Conservation (phyloP, 2,113 vertebrate genomes). For the Recurvirostra avosetta region DNA sequence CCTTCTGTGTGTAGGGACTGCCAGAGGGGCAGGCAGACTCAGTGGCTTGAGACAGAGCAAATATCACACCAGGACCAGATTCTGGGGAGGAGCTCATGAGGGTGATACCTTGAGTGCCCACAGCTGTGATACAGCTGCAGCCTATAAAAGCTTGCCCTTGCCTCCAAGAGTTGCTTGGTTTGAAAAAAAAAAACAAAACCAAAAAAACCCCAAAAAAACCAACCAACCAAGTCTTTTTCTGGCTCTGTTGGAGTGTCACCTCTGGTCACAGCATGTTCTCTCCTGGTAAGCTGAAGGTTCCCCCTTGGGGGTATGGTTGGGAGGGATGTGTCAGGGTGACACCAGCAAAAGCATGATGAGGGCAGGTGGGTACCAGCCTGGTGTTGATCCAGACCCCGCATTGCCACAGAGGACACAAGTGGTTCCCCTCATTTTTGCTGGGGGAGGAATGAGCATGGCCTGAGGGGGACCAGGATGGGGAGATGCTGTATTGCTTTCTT, state of each 20-base stretch:
- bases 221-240: background rate
- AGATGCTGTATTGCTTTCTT: background rate
- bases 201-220: too few species aligned
- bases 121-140: background rate
- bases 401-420: rapidly evolving
- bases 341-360: background rate
- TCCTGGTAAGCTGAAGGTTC: background rate
- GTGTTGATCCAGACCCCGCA: background rate
- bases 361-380: background rate
- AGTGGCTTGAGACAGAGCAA: background rate
- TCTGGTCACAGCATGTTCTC: rapidly evolving
- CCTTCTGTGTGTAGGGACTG: rapidly evolving
- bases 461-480: too few species aligned
- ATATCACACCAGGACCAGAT: background rate
- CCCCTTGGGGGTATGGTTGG: background rate
- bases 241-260: rapidly evolving
- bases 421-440: background rate
- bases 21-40: background rate
- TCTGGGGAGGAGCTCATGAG: background rate
- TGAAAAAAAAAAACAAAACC: too few species aligned
- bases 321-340: too few species aligned
- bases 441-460: background rate
- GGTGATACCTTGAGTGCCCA: too few species aligned
- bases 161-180: rapidly evolving
- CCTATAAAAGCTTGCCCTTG: background rate